A percentile compares a stretch with the other conserved stretches of the same genome.
Evolutionary conservation across 1,140 invertebrate genomes (phyloP).

Genomic region (Antheraea mylitta): DNA sequence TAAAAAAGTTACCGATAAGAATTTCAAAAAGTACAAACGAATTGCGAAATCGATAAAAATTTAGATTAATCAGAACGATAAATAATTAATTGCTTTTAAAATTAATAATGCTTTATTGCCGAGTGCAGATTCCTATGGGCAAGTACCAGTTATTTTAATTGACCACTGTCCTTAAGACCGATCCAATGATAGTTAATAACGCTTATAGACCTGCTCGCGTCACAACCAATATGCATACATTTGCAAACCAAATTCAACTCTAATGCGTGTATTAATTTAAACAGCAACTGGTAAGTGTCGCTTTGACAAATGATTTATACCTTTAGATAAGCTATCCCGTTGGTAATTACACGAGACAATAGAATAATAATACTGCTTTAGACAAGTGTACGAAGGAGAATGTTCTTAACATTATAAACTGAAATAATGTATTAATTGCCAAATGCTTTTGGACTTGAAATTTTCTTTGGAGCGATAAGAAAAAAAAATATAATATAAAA

Average conservation of each 20-base stretch:
- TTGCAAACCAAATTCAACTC: conserved; percentile 57
- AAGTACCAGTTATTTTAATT: conserved; percentile 45
- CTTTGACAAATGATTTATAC: conserved; percentile 46
- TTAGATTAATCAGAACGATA: too few relatives aligned
- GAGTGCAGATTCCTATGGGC: conserved; percentile 37
- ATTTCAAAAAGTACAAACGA: too few relatives aligned
- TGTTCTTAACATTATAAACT: background rate
- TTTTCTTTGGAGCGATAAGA: background rate
- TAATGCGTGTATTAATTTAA: conserved; percentile 45
- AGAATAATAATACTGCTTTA: background rate
- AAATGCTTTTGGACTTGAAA: background rate
- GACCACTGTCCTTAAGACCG: conserved; percentile 27
- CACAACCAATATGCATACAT: conserved; percentile 23
- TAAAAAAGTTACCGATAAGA: too few relatives aligned
- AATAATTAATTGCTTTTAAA: conserved; percentile 25
- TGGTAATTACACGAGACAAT: background rate
- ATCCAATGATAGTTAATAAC: conserved; percentile 27
- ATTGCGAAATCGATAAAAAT: too few relatives aligned
- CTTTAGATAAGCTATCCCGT: conserved; percentile 34
- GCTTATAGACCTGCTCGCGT: conserved; percentile 26
- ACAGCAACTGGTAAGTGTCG: conserved; percentile 31
- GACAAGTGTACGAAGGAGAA: background rate
- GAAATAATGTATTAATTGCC: background rate
- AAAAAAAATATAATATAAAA: too few relatives aligned
- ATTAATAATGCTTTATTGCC: conserved; percentile 30